These are phyloP conservation scores for Theonella swinhoei DNA, from an alignment of 37 sponge, comb jelly and placozoan species.

Conservation along the genomic window DNA sequence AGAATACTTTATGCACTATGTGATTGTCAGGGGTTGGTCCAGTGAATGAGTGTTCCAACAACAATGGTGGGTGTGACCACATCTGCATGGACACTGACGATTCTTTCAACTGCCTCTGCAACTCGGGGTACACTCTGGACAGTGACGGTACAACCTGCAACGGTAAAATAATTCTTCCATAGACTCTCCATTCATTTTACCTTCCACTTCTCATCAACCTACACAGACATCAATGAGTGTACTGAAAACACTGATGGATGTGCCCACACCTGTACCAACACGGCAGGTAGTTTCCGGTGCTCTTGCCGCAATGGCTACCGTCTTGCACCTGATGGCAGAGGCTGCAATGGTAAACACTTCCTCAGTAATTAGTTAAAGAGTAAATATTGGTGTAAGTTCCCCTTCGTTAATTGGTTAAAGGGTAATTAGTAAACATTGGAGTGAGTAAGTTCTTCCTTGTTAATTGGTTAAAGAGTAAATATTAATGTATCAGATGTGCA, in stretches of 20 bases:
- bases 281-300: slow-evolving; percentile 28
- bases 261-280: slow-evolving; percentile 36
- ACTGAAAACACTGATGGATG: slow-evolving; percentile 58
- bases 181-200: neutral
- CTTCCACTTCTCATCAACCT: neutral
- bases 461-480: no score
- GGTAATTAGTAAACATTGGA: no score
- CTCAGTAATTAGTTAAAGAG: no score
- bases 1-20: no score
- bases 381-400: no score
- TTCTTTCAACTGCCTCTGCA: slow-evolving; percentile 12
- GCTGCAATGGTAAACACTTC: neutral
- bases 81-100: slow-evolving; percentile 14
- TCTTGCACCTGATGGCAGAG: neutral
- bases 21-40: neutral
- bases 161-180: slow-evolving; percentile 1
- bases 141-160: slow-evolving; percentile 4
- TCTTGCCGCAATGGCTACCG: slow-evolving; percentile 41
- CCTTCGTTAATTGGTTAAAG: no score
- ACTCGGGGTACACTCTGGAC: slow-evolving; percentile 22
- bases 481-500: no score
- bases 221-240: slow-evolving; percentile 57
- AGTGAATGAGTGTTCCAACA: slow-evolving; percentile 34
- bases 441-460: no score
- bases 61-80: slow-evolving; percentile 23